Evolutionary conservation across 2,888 invertebrate genomes (phyloP), one percentile per base, ranked within the genome.

Genomic region (Oligia fasciuncula): DNA sequence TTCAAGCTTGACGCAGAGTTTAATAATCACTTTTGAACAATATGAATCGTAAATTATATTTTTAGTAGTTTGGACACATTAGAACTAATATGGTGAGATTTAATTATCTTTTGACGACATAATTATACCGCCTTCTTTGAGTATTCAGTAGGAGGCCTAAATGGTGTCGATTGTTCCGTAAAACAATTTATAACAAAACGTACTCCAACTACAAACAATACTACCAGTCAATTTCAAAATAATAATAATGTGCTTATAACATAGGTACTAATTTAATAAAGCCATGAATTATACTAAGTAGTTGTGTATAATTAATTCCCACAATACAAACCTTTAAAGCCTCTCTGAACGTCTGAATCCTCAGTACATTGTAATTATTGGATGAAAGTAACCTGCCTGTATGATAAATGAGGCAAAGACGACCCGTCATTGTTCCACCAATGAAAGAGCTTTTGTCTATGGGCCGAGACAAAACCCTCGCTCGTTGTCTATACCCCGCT

Each of bases 331-430:
- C 89, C 88, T 88, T 86, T 87, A 87, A 88, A 90, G 88, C 84
- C 88, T 87, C 88, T 89, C 89, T 90, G 87, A 92, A 92, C 90
- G 90, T 91, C 90, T 91, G 92, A 91, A 94, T 93, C 92, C 93
- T 93, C 81, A 73, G 91, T 93, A 95, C 96, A 94, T 95, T 95
- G 95, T 96, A 96, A 96, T 96, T 95, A 96, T 94, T 94, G 94
- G 94, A 95, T 96, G 96, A 96, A 96, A 96, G 96, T 96, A 94
- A 95, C 95, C 94, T 95, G 95, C 92, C 94, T 94, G 94, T 94
- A 95, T 96, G 96, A 97, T 96, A 96, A 96, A 97, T 96, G 96
- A 97, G 93, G 94, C 94, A 94, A 94, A 95, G 95, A 95, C 94
- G 94, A 93, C 87, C 91, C 93, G 86, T 93, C 93, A 96, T 96